Evolutionary conservation across 2,888 invertebrate species (phyloP), one percentile per base, ranked within the genome.

Genomic region (Cistogaster globosa): DNA sequence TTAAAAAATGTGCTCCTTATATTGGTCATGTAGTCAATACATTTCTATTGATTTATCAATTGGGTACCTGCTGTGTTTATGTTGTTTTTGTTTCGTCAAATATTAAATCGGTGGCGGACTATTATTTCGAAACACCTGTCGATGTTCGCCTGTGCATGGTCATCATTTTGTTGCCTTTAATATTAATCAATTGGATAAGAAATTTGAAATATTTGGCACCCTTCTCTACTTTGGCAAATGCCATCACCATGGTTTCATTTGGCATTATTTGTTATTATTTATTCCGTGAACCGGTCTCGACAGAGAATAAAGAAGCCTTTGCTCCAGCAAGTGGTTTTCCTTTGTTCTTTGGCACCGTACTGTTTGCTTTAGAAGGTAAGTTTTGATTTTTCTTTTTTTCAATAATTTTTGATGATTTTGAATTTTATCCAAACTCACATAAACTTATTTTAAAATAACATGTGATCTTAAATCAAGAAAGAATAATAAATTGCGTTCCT

Each of bases 61-160:
- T 99, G 88, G 99, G 99, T 63, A 97, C 98, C 67, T 98, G 99
- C 92, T 98, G 98, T 92, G 98, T 99, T 1, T 99, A 99, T 92
- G 96, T 98, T 26, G 97, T 99, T 0, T 99, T 99, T 92, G 97
- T 99, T 67, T 95, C 98, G 0, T 95, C 95, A 83, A 98, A 97
- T 92, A 94, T 98, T n/a, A 94, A 96, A 90, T 93, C 93, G 87
- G 96, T 97, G 14, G 92, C 94, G 16, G 93, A 93, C 55, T 92
- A 94, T 22, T 94, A 95, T 88, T 89, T 92, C 3, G 90, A 94
- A 0, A 89, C 93, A 0, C 90, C 92, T 11, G 91, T 95, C 8
- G 93, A 94, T 68, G 93, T 95, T 48, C 93, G 94, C 77, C 92
- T 95, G 42, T 95, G 96, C 89, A 97, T 96, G 96, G 89, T 95